Percentiles rank a stretch among this genome's conserved stretches.
phyloP scores from a whole-genome alignment of 2,888 invertebrate genomes.

The Meta bourneti region DNA sequence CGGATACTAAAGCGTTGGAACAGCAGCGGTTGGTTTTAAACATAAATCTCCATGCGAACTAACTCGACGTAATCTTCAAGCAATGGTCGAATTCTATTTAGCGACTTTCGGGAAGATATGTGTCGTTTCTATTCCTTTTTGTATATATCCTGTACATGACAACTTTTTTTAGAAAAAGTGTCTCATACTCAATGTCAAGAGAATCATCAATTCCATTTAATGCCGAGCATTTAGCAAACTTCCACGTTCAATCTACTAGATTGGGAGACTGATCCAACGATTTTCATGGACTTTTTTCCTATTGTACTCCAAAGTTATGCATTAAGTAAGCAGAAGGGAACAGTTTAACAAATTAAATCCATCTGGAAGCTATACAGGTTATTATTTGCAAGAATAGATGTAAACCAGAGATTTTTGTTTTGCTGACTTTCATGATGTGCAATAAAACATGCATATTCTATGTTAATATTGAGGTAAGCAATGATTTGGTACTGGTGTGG shows the following conservation, averaged over 20 bases:
- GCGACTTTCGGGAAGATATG: constrained; percentile 10
- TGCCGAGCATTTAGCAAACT: neutral
- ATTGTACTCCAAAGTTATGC: neutral
- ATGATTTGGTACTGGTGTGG: neutral
- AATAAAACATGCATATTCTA: neutral
- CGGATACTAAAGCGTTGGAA: neutral
- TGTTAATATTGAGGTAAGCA: neutral
- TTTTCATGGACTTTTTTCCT: neutral
- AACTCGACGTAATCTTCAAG: neutral
- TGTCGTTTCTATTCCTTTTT: constrained; percentile 54
- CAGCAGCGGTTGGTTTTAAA: neutral
- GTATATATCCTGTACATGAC: constrained; percentile 71
- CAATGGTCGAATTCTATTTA: constrained; percentile 8
- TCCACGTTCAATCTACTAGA: neutral
- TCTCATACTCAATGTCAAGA: neutral
- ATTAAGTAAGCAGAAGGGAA: neutral
- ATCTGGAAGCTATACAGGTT: neutral
- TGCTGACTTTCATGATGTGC: neutral
- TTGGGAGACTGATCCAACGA: neutral
- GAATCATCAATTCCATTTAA: constrained; percentile 43
- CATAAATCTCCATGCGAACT: neutral
- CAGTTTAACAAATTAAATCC: neutral
- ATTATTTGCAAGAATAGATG: neutral
- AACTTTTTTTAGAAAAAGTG: constrained; percentile 47
- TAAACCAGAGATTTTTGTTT: neutral